Base-by-base conservation (phyloP, 2,113 vertebrate species). In the Deroptyus accipitrinus region DNA sequence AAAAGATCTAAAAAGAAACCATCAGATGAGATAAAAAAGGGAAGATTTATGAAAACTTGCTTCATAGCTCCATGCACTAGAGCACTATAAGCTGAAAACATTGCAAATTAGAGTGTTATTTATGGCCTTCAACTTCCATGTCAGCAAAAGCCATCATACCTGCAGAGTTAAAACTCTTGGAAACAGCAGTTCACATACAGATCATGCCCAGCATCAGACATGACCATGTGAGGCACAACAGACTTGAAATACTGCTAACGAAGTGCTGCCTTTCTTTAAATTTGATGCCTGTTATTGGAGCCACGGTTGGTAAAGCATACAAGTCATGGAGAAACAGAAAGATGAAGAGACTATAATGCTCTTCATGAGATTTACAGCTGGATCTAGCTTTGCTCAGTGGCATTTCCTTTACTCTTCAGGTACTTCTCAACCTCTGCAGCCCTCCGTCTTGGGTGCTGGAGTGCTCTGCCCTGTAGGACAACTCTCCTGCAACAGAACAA, bases 41-140 rank as follows among this genome's bases (percentile, higher is more conserved):
- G 55, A 87, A 84, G 93, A 96, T 94, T 95, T 94, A 94, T 93
- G 86, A 87, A 95, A 92, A 91, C 25, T 83, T 49, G 57, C 48
- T 91, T 95, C 79, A 82, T 28, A 89, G 74, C 16, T 76, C 74
- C 51, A 13, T 49, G 83, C 74, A 79, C 82, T 37, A 64, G 37
- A 55, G 69, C 57, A 48, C 51, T 11, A 72, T 52, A 73, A 76
- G 85, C 52, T 42, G 70, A 80, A 90, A 94, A 93, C 37, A 85
- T 86, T 76, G 87, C 68, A 69, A 79, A 86, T 78, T 23, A 85
- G 28, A 67, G 33, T 20, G n/a, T 35, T 78, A 68, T 77, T 86
- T 86, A 90, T 11, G 66, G 37, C 49, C 52, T 88, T 77, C 61
- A 46, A 42, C 8, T 62, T 67, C 59, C 74, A 42, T 0, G 1